Conservation (phyloP, 53 echinoderm and acorn worm genomes). For the Antedon mediterranea region DNA sequence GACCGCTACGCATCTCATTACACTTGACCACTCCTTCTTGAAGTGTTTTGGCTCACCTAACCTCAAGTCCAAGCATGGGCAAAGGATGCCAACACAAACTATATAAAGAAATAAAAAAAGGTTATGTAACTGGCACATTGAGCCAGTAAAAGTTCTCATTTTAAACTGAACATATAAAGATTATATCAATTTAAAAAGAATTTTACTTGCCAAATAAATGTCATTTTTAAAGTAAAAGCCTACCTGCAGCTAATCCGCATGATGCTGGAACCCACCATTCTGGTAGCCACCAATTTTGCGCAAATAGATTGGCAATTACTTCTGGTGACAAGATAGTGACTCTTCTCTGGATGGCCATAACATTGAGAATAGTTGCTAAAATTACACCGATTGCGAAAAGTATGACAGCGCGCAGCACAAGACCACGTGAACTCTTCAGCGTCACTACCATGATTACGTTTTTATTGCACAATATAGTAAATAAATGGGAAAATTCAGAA, state of each 20-base stretch:
- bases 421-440: slow-evolving; percentile 14
- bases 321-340: slow-evolving; percentile 78
- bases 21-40: slow-evolving; percentile 92
- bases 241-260: slow-evolving; percentile 86
- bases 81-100: slow-evolving; percentile 79
- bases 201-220: no score
- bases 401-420: slow-evolving; percentile 54
- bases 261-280: slow-evolving; percentile 94
- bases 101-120: background rate
- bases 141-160: no score
- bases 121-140: no score
- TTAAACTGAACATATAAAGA: no score
- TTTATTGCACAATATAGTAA: background rate
- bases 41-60: slow-evolving; percentile 62
- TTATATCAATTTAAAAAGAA: no score
- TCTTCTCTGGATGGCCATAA: slow-evolving; percentile 84
- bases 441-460: background rate
- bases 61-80: slow-evolving; percentile 73
- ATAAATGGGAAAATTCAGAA: background rate
- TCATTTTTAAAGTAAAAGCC: background rate
- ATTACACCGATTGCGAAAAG: slow-evolving; percentile 67
- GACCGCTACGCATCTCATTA: slow-evolving; percentile 92
- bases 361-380: slow-evolving; percentile 67
- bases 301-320: slow-evolving; percentile 49
- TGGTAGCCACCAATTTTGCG: slow-evolving; percentile 19